Conservation (phyloP, 1,140 invertebrate species). For the Tetragnatha versicolor region DNA sequence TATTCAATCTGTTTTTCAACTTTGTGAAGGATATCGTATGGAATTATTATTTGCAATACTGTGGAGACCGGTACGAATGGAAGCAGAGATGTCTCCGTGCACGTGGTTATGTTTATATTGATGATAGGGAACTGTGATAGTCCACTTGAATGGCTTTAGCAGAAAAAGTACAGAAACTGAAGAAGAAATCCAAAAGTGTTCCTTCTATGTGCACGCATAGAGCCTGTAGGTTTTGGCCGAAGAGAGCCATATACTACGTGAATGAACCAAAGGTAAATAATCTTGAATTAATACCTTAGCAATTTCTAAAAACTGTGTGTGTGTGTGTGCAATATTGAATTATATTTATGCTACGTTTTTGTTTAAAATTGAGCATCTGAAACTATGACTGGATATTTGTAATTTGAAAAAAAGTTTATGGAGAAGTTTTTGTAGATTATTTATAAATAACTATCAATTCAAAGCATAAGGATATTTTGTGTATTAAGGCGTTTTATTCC, state of each 20-base stretch:
- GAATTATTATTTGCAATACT: no score
- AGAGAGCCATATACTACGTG: slow-evolving; percentile 50
- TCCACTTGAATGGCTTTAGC: slow-evolving; percentile 48
- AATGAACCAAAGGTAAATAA: slow-evolving; percentile 49
- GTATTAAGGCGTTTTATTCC: no score
- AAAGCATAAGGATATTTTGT: no score
- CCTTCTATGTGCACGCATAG: slow-evolving; percentile 31
- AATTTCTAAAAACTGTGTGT: no score
- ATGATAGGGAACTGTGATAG: background rate
- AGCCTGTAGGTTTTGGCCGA: slow-evolving; percentile 56
- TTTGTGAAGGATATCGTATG: no score
- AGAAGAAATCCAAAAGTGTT: slow-evolving; percentile 52
- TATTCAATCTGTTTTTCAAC: no score
- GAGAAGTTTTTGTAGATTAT: background rate
- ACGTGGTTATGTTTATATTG: background rate
- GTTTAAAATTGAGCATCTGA: no score
- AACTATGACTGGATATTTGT: no score
- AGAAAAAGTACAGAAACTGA: slow-evolving; percentile 33
- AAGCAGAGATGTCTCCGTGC: background rate
- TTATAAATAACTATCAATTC: no score
- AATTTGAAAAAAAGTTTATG: no score
- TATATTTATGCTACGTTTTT: background rate
- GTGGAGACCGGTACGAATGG: background rate
- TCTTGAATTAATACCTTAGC: no score
- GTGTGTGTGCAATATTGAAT: background rate